Evolutionary conservation across 1,140 invertebrate genomes (phyloP).

Genomic region (Matsumurasca onukii): DNA sequence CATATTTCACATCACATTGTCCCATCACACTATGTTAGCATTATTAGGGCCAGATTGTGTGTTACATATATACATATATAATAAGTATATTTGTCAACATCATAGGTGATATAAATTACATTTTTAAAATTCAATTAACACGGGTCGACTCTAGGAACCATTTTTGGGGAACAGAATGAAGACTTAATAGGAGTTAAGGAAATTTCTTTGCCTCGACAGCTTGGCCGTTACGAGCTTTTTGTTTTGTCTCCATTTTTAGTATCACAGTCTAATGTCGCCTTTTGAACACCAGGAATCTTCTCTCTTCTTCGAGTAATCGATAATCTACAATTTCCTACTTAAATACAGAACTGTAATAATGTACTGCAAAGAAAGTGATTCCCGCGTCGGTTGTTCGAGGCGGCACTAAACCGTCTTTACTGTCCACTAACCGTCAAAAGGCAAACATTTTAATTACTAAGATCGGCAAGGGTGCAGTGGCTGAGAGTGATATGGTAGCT

Average conservation of each 20-base stretch:
- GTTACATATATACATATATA: slow-evolving; percentile 17
- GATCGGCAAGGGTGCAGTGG: neutral
- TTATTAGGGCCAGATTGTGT: slow-evolving; percentile 6
- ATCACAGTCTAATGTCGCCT: slow-evolving; percentile 4
- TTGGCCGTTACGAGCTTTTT: too few species aligned
- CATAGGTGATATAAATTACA: slow-evolving; percentile 8
- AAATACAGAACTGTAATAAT: neutral
- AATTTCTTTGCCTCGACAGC: neutral
- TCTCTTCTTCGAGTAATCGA: neutral
- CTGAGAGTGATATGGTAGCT: neutral
- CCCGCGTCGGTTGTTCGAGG: neutral
- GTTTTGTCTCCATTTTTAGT: neutral
- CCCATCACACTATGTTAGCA: slow-evolving; percentile 8
- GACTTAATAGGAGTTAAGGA: neutral
- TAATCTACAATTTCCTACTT: neutral
- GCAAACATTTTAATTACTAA: neutral
- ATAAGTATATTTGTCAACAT: slow-evolving; percentile 11
- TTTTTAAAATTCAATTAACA: slow-evolving; percentile 11
- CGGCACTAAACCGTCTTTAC: too few species aligned
- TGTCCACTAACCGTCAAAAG: neutral
- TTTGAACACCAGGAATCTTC: neutral
- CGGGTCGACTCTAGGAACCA: slow-evolving; percentile 17
- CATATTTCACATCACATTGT: slow-evolving; percentile 10
- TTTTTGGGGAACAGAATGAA: slow-evolving; percentile 18
- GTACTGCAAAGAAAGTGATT: neutral